Conservation (phyloP, 2,888 invertebrate genomes). For the Aphidoletes aphidimyza region DNA sequence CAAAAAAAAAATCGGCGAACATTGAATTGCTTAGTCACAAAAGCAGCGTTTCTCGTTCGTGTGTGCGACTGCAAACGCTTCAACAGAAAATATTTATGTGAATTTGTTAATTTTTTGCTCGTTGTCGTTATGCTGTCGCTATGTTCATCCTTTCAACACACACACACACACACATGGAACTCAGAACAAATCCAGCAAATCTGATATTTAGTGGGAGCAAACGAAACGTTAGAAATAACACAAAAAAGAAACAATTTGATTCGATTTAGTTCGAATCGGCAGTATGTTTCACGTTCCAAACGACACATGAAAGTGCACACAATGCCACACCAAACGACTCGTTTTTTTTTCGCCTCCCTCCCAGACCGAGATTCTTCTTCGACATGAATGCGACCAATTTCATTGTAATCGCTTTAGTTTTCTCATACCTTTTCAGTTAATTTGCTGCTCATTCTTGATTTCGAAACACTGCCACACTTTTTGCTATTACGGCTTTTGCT, state of each 20-base stretch:
- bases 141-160: slow-evolving; percentile 33
- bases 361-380: too few relatives aligned
- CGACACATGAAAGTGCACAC: slow-evolving; percentile 25
- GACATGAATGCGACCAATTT: slow-evolving; percentile 42
- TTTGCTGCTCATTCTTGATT: slow-evolving; percentile 21
- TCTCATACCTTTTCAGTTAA: slow-evolving; percentile 30
- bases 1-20: background rate
- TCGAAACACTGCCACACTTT: background rate
- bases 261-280: slow-evolving; percentile 35
- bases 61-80: background rate
- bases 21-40: slow-evolving; percentile 30
- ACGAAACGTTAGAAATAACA: background rate
- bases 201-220: background rate
- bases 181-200: background rate
- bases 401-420: slow-evolving; percentile 52
- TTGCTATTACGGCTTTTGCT: background rate
- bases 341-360: too few relatives aligned
- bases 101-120: slow-evolving; percentile 53
- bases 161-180: too few relatives aligned
- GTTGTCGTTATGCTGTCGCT: background rate
- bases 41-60: background rate
- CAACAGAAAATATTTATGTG: slow-evolving; percentile 40
- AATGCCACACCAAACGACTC: background rate
- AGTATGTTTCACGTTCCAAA: slow-evolving; percentile 21
- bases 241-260: slow-evolving; percentile 37